Base-by-base conservation (phyloP, 2,888 invertebrate genomes). In the Liposcelis brunnea region DNA sequence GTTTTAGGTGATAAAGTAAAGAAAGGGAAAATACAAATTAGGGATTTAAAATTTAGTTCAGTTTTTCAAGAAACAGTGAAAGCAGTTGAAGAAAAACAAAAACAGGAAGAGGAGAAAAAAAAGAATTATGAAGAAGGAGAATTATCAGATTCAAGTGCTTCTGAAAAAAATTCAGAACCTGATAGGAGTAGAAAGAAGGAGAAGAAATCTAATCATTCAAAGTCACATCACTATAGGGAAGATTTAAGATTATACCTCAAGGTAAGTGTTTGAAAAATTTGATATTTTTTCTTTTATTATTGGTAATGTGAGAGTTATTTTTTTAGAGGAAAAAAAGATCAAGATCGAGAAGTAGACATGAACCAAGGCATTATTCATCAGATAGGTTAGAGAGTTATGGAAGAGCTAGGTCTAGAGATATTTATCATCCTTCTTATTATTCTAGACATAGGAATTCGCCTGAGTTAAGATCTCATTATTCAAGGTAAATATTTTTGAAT, bases 21-120 rank as follows among this genome's bases (percentile, higher is more conserved):
- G 19, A 40, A 40, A 49, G 62, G 63, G 38, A 78, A 75, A 64
- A 80, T 80, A 53, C 66, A 71, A 53, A 80, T 78, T 49, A 77
- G 77, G 58, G 74, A 76, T 58, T 61, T 79, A 11, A 80, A 78
- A 55, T 73, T 74, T 49, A 77, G 76, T 58, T 62, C 71, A 15
- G 72, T 79, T 15, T 77, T 73, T 61, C 75, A 74, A 54, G 74
- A 74, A 51, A 72, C 74, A 6, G 71, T 77, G 1, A 74, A 74
- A 54, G 69, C 74, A 57, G 71, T 74, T 34, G 75, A 77, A 55
- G 72, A 71, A 51, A 72, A 73, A 54, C 19, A 40, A 19, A 40
- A 40, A 40, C 50, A 54, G 47, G 71, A 73, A 15, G 69, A 70
- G 47, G 69, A 68, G 48, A 75, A 68, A 55, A 72, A 71, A 12